phyloP scores from a whole-genome alignment of 2,113 vertebrate genomes.

The Poeciliopsis retropinna region DNA sequence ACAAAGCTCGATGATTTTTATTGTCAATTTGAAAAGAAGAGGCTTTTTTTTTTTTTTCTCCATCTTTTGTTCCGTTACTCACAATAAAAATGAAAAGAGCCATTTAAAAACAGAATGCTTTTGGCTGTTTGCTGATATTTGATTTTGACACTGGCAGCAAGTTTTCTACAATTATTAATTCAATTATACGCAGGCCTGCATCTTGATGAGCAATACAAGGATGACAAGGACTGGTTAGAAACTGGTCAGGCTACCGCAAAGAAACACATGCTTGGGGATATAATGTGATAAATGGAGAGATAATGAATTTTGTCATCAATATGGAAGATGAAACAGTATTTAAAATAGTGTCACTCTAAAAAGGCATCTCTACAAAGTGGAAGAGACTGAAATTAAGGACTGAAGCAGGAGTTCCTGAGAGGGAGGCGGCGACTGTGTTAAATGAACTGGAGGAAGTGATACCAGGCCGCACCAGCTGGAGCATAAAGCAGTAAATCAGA shows the following conservation, averaged over 20 bases:
- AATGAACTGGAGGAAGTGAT: neutral
- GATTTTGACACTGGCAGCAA: neutral
- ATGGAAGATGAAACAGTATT: neutral
- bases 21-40: too few relatives aligned
- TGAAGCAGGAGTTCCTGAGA: neutral
- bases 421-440: neutral
- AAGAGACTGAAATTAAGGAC: neutral
- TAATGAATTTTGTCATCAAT: neutral
- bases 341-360: neutral
- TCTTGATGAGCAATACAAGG: neutral
- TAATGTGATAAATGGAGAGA: neutral
- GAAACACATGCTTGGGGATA: neutral
- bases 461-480: neutral
- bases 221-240: neutral
- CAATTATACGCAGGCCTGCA: neutral
- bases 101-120: neutral
- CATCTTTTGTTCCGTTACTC: too few relatives aligned
- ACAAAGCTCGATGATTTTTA: too few relatives aligned
- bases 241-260: neutral
- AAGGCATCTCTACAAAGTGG: neutral
- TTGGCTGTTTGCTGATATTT: neutral
- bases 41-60: too few relatives aligned
- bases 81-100: too few relatives aligned
- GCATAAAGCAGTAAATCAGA: slow-evolving; percentile 9
- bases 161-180: neutral